Conservation (phyloP, 1,140 invertebrate species). For the Drosophila suzukii region DNA sequence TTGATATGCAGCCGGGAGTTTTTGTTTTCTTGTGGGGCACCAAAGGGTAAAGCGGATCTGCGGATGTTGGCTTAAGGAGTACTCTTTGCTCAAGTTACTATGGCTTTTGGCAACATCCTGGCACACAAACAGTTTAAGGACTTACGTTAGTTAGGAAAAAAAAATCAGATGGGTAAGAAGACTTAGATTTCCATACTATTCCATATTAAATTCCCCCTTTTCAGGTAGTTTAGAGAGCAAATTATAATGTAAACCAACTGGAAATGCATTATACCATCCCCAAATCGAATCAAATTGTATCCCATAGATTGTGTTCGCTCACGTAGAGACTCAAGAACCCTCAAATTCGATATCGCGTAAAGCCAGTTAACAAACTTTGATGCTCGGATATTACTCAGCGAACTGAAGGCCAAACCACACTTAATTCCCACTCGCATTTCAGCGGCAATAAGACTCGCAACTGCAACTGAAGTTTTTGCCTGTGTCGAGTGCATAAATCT, state of each 20-base stretch:
- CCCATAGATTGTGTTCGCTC: background rate
- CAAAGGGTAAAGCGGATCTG: background rate
- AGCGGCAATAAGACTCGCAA: conserved; percentile 36
- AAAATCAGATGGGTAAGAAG: no score
- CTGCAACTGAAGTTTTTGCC: conserved; percentile 44
- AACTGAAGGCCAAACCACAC: conserved; percentile 29
- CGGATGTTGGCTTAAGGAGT: background rate
- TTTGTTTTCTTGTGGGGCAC: conserved; percentile 24
- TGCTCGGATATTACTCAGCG: conserved; percentile 12
- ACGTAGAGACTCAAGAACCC: background rate
- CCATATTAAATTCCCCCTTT: no score
- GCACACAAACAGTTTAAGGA: background rate
- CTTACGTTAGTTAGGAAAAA: background rate
- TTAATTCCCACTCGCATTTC: conserved; percentile 60
- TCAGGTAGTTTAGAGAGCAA: no score
- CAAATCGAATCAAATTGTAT: background rate
- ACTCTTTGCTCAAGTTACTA: background rate
- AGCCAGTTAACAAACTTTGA: conserved; percentile 9
- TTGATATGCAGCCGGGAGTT: conserved; percentile 69
- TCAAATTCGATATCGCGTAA: background rate
- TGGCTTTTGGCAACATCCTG: no score
- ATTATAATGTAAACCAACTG: background rate
- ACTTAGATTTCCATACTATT: background rate
- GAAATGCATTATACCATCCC: background rate
- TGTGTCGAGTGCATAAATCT: conserved; percentile 65